Evolutionary conservation across 2,113 vertebrate species (phyloP).

Genomic region (Amazona guildingii): DNA sequence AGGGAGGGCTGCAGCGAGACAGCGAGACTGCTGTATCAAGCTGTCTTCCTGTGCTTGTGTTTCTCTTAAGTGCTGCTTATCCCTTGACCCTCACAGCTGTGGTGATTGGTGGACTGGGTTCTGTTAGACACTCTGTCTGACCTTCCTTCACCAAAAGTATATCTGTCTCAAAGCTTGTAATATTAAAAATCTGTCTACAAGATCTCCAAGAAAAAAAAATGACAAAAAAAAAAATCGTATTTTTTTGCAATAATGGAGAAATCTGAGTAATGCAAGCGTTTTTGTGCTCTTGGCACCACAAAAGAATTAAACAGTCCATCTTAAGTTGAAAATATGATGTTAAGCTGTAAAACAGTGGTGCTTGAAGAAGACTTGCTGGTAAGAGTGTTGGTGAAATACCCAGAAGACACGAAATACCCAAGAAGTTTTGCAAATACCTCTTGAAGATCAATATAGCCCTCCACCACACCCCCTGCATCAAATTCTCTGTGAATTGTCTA

Average conservation of each 20-base stretch:
- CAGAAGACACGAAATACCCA: background rate
- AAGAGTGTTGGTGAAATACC: background rate
- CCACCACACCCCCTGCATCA: background rate
- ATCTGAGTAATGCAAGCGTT: background rate
- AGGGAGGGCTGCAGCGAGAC: background rate
- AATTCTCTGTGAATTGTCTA: background rate
- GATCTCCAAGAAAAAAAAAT: background rate
- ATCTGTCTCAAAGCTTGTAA: background rate
- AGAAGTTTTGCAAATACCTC: background rate
- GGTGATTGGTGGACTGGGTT: background rate
- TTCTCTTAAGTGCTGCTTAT: background rate
- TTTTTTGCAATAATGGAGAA: background rate
- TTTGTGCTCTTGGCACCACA: background rate
- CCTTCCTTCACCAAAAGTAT: background rate
- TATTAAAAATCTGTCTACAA: background rate
- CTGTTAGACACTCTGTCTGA: background rate
- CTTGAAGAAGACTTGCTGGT: background rate
- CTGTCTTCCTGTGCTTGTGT: background rate
- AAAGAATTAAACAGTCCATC: background rate
- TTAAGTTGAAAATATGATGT: background rate
- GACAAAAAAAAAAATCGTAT: accelerated
- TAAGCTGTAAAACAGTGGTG: background rate
- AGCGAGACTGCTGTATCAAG: background rate
- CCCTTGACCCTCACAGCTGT: background rate
- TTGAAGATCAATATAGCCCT: background rate